These are phyloP conservation scores for Enteromius radiatus DNA, from an alignment of 2,797 vertebrate species.

Conservation along the genomic window DNA sequence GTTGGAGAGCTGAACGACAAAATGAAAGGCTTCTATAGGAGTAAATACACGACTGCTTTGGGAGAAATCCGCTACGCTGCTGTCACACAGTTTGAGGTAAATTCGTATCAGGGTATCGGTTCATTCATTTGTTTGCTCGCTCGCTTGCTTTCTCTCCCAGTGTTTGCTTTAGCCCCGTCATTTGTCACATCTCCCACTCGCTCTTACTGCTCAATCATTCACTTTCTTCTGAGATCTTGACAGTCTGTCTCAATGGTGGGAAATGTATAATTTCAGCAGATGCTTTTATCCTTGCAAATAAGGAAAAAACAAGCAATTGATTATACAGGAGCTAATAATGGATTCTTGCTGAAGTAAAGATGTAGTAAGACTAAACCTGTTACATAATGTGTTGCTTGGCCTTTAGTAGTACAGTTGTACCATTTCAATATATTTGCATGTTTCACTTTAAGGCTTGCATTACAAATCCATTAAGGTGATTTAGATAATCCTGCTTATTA, in stretches of 20 bases:
- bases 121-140: conserved; percentile 3
- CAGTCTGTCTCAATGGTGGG: background rate
- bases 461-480: background rate
- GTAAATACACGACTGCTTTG: conserved; percentile 89
- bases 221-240: conserved; percentile 7
- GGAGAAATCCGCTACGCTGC: conserved; percentile 94
- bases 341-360: background rate
- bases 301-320: background rate
- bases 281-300: background rate
- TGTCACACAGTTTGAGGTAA: conserved; percentile 98
- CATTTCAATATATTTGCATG: background rate
- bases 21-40: conserved; percentile 99
- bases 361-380: background rate
- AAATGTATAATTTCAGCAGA: background rate
- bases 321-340: background rate
- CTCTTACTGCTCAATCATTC: background rate
- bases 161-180: conserved; percentile 24
- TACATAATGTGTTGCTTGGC: background rate
- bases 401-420: background rate
- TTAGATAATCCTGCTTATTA: background rate
- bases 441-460: background rate
- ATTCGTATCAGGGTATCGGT: conserved; percentile 25
- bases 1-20: conserved; percentile 98
- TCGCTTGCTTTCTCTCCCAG: conserved; percentile 1
- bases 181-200: background rate